Conservation (phyloP, 1,140 invertebrate genomes). For the Agrilus planipennis region DNA sequence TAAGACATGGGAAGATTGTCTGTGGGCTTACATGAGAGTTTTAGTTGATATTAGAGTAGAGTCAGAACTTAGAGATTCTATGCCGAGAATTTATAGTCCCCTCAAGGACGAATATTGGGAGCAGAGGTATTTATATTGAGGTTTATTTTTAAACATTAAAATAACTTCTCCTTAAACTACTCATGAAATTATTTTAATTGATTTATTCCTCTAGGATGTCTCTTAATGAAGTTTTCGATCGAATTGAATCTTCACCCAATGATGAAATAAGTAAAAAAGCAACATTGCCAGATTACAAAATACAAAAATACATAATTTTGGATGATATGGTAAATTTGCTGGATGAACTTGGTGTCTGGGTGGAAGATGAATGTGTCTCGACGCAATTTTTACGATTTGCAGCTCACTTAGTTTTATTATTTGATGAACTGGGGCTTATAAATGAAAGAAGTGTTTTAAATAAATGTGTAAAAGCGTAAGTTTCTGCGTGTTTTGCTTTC, state of each 20-base stretch:
- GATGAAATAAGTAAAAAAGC: constrained; percentile 40
- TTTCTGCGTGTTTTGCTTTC: constrained; percentile 20
- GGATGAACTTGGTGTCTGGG: constrained; percentile 41
- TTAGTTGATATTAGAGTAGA: constrained; percentile 80
- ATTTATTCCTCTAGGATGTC: constrained; percentile 43
- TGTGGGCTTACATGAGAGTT: constrained; percentile 79
- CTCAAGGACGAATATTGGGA: constrained; percentile 72
- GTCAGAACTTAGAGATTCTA: constrained; percentile 41
- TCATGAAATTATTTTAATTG: too few relatives aligned
- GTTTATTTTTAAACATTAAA: constrained; percentile 5
- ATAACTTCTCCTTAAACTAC: neutral
- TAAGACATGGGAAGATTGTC: constrained; percentile 72
- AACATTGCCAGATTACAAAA: constrained; percentile 46
- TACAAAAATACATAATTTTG: constrained; percentile 69
- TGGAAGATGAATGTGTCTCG: constrained; percentile 15
- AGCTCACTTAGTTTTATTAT: constrained; percentile 74
- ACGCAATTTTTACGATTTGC: constrained; percentile 63
- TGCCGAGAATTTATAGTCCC: constrained; percentile 38
- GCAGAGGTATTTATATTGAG: constrained; percentile 40
- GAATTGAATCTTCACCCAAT: constrained; percentile 45
- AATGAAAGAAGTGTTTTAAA: constrained; percentile 55
- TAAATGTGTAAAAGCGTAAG: constrained; percentile 60
- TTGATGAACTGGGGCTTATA: constrained; percentile 62
- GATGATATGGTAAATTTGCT: constrained; percentile 53
- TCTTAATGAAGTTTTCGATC: constrained; percentile 59